phyloP scores from a whole-genome alignment of 2,797 vertebrate species.

The Sebastiscus albofasciatus region DNA sequence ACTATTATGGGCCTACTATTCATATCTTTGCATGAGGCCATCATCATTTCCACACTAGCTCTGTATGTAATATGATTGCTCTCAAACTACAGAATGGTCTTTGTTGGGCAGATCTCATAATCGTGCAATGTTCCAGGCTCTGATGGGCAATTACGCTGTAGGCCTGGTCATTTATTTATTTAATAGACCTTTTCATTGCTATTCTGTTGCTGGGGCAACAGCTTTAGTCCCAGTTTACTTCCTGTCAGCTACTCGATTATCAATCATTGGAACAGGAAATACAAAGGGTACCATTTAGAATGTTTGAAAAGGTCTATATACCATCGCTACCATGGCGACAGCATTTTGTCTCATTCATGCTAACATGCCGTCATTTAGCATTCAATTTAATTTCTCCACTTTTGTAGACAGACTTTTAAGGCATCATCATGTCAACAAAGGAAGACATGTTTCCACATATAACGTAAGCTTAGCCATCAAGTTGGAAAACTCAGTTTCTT shows the following conservation, averaged over 20 bases:
- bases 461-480: background rate
- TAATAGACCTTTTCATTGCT: slow-evolving; percentile 17
- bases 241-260: background rate
- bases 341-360: slow-evolving; percentile 47
- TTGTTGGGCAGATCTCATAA: slow-evolving; percentile 77
- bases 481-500: background rate
- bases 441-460: slow-evolving; percentile 6
- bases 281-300: background rate
- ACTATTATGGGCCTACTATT: slow-evolving; percentile 80
- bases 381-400: slow-evolving; percentile 22
- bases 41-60: slow-evolving; percentile 81
- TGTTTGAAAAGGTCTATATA: slow-evolving; percentile 34
- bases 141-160: slow-evolving; percentile 76
- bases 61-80: slow-evolving; percentile 76
- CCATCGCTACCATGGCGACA: slow-evolving; percentile 70
- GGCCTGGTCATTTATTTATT: slow-evolving; percentile 71
- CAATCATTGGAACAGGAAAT: background rate
- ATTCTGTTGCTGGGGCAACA: background rate
- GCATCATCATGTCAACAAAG: slow-evolving; percentile 14
- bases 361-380: slow-evolving; percentile 21
- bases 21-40: slow-evolving; percentile 78
- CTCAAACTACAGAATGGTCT: slow-evolving; percentile 74
- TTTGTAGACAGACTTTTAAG: slow-evolving; percentile 19
- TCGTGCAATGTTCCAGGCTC: slow-evolving; percentile 72
- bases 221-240: background rate